phyloP scores from a whole-genome alignment of 1,140 invertebrate genomes.

The Platyscapa corneri region DNA sequence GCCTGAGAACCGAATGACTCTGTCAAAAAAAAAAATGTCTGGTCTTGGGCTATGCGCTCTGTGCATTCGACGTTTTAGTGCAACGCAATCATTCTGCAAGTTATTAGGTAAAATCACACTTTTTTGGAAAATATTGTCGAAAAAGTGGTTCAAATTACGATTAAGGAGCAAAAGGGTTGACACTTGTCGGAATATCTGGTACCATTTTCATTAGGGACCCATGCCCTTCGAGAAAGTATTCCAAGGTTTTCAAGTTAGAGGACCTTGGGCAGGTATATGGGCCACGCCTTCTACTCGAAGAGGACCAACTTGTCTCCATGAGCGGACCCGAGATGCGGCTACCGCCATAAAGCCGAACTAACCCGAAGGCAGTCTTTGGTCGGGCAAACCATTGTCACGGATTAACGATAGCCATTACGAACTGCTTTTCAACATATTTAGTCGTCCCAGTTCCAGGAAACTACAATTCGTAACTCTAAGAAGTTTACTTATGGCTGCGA shows the following conservation, averaged over 20 bases:
- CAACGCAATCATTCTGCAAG: neutral
- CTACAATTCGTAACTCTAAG: neutral
- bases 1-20: neutral
- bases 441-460: neutral
- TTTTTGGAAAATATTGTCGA: slow-evolving; percentile 5
- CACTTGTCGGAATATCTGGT: slow-evolving; percentile 62
- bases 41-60: no score
- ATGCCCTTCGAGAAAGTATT: slow-evolving; percentile 25
- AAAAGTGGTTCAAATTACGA: neutral
- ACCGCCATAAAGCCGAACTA: no score
- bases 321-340: neutral
- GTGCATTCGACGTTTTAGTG: neutral
- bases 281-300: slow-evolving; percentile 32
- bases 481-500: neutral
- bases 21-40: neutral
- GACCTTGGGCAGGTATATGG: slow-evolving; percentile 43
- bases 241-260: slow-evolving; percentile 33
- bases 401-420: neutral
- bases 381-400: neutral
- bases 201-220: slow-evolving; percentile 56
- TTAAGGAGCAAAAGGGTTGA: slow-evolving; percentile 58
- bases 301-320: neutral
- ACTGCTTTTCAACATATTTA: neutral
- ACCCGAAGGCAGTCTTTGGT: neutral
- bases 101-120: neutral